Base-by-base conservation (phyloP, 1,140 invertebrate genomes). In the Cepaea nemoralis region DNA sequence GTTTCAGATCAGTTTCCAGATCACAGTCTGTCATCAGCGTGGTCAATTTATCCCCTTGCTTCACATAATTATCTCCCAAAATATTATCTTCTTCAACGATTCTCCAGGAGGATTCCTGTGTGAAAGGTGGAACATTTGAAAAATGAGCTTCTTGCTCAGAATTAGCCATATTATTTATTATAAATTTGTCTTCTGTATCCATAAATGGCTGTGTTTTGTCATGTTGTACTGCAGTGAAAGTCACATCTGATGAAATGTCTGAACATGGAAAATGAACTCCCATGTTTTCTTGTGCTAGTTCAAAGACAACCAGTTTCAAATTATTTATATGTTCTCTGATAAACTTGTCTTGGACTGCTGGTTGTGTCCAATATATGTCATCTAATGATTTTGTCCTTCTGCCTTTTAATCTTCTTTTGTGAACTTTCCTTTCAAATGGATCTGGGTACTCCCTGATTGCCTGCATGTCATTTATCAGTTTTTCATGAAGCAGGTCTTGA, bases 401-500 rank as follows among this genome's bases (percentile, higher is more conserved):
- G n/a, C 83, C 83, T 37, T 48, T 24, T 33, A 83, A 12, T 39
- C 75, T 70, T 70, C 45, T 76, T 27, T 35, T 33, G 5, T 55
- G 31, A 14, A 24, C 33, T 31, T 55, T n/a, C n/a, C 10, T n/a
- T 67, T 31, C 6, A 12, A 27, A 31, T 69, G 42, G 19, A 50
- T 40, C 67, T 14, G 59, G 66, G 27, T 45, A 81, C 45, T 81
- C 40, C 35, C 63, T 50, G 37, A 81, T 77, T 16, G 79, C 69
- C n/a, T 81, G 76, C 24, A 83, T 66, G 10, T 75, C 76, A 55
- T 81, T 74, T n/a, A 81, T 77, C 10, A 80, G 74, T 40, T 55
- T 37, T 45, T 83, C 83, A 33, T 75, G 80, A 40, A 83, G 75
- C 45, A 79, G 59, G 48, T 70, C 75, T 0, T 63, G 31, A n/a